Conservation (phyloP, 2,797 vertebrate genomes). For the Xiphophorus birchmanni region DNA sequence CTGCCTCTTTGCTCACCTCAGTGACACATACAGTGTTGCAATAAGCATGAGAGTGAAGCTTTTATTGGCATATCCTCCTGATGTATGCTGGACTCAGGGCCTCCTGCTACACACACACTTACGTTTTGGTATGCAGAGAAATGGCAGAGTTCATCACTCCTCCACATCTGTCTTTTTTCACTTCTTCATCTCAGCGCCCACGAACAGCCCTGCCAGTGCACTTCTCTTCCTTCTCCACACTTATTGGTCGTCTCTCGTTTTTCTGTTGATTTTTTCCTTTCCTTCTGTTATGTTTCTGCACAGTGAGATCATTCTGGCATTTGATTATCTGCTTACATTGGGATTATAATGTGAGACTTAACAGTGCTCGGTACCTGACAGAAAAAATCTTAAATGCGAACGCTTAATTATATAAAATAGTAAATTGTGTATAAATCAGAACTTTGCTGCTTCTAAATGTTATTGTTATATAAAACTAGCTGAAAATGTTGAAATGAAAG, state of each 20-base stretch:
- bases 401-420: not conserved
- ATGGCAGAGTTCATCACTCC: constrained; percentile 59
- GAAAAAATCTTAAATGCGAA: not conserved
- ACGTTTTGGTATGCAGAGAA: constrained; percentile 45
- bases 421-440: not conserved
- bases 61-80: constrained; percentile 65
- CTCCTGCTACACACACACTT: constrained; percentile 36
- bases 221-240: constrained; percentile 29
- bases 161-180: constrained; percentile 63
- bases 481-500: too few species aligned
- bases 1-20: constrained; percentile 17
- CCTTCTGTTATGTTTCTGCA: not conserved
- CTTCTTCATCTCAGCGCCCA: constrained; percentile 30
- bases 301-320: not conserved
- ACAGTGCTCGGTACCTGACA: not conserved
- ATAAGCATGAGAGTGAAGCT: constrained; percentile 58
- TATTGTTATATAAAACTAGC: not conserved
- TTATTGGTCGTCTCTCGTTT: constrained; percentile 36
- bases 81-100: constrained; percentile 54
- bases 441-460: not conserved
- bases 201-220: constrained; percentile 44
- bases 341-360: not conserved
- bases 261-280: constrained; percentile 9
- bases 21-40: constrained; percentile 52
- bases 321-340: not conserved